Conservation (phyloP, 2,113 vertebrate species). For the Amblyopsis rosae region DNA sequence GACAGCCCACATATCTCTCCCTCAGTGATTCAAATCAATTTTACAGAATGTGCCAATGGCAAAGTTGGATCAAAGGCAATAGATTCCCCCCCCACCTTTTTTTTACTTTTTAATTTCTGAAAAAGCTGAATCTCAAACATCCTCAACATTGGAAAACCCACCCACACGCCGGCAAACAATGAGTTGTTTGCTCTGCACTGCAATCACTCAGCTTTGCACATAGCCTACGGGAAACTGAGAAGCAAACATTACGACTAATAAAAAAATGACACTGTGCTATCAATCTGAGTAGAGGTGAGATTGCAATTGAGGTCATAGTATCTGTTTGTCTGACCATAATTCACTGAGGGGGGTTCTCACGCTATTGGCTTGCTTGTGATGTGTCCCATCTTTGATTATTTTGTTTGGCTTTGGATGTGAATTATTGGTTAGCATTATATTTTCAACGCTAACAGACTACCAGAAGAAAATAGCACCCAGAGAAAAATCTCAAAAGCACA, state of each 20-base stretch:
- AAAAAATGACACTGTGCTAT: too few species aligned
- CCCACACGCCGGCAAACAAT: slow-evolving; percentile 28
- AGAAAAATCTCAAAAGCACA: slow-evolving; percentile 30
- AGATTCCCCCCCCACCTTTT: too few species aligned
- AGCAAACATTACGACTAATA: background rate
- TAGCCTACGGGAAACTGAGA: background rate
- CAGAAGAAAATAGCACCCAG: background rate
- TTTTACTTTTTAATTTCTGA: slow-evolving; percentile 55
- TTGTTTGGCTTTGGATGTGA: slow-evolving; percentile 46
- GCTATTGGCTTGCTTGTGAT: too few species aligned
- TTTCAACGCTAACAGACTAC: slow-evolving; percentile 53
- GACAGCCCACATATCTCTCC: slow-evolving; percentile 36
- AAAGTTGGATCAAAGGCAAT: slow-evolving; percentile 45
- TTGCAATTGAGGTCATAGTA: too few species aligned
- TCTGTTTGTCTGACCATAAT: too few species aligned
- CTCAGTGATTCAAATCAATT: slow-evolving; percentile 37
- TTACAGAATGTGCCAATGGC: slow-evolving; percentile 30
- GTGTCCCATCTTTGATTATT: slow-evolving; percentile 46
- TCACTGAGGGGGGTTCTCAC: too few species aligned
- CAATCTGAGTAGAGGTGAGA: too few species aligned
- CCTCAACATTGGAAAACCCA: slow-evolving; percentile 17
- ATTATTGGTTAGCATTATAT: slow-evolving; percentile 48
- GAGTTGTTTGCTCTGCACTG: slow-evolving; percentile 19
- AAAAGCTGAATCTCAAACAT: slow-evolving; percentile 41
- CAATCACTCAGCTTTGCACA: slow-evolving; percentile 27